Conservation (phyloP, 2,113 vertebrate species). For the Progne subis region DNA sequence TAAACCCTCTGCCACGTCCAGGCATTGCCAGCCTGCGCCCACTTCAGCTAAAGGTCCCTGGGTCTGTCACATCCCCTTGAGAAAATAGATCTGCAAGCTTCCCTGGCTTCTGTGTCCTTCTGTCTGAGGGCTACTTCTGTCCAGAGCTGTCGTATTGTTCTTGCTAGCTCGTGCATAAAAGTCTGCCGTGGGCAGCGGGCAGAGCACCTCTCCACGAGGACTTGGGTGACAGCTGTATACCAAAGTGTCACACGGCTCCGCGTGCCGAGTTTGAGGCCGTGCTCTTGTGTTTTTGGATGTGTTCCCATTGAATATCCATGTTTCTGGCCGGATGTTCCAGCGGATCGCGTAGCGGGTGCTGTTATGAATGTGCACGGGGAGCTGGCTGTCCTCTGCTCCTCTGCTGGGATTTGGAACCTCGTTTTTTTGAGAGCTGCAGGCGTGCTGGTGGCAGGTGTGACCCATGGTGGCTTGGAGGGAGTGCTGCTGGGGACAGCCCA, state of each 20-base stretch:
- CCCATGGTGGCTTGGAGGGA: fast-evolving
- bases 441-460: not conserved
- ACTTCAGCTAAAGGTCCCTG: not conserved
- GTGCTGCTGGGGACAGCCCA: not conserved
- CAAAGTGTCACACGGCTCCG: not conserved
- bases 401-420: not conserved
- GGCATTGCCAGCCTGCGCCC: not conserved
- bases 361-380: not conserved
- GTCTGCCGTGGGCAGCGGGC: not conserved
- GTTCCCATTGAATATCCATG: not conserved
- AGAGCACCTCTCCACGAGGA: not conserved
- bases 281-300: not conserved
- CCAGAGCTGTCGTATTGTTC: not conserved
- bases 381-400: not conserved
- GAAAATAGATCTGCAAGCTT: not conserved
- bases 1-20: fast-evolving
- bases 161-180: not conserved
- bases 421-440: not conserved
- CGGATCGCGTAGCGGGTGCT: fast-evolving
- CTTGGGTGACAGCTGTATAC: not conserved
- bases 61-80: not conserved
- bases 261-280: not conserved
- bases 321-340: not conserved
- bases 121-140: not conserved
- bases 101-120: not conserved